Evolutionary conservation across 1,140 invertebrate species (phyloP), one percentile per base, ranked within the genome.

Genomic region (Venturia canescens): DNA sequence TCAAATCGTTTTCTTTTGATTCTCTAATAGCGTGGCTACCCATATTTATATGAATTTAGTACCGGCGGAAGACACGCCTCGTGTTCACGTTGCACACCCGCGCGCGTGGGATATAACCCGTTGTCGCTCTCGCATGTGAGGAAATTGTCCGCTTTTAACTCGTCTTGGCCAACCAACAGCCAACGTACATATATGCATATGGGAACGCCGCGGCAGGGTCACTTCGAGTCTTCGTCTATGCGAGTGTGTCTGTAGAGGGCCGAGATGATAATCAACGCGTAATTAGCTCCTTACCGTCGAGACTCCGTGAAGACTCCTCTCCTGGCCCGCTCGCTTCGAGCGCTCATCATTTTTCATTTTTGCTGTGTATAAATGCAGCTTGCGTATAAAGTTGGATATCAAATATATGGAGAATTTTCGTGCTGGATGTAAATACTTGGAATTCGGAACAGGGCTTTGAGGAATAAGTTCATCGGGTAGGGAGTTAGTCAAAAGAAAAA

Each of bases 251-350:
- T 78, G 77, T 77, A 38, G 77, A 77, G 53, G 70, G 63, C 81
- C 60, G 82, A 88, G 86, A 86, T 88, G 85, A 85, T 88, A 88
- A 88, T 88, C 84, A 85, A 81, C 81, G 81, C 78, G 82, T 84
- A 86, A 86, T 86, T 84, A 86, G 84, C 84, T 80, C 75, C 82
- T 72, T 80, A 80, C 78, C 72, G 60, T 77, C 60, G 44, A 76
- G 72, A 23, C 53, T 23, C 21, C 72, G 60, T 71, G 70, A 76
- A 76, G 72, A 29, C 53, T 23, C 21, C 72, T 53, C 71, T n/a
- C n/a, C 18, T 63, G 72, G 50, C 53, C 34, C 72, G 72, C 63
- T 76, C 63, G 63, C 72, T 16, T 53, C 26, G 23, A 31, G 18
- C 60, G 26, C 29, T 31, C 27, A 53, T 60, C 15, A 27, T 76